Conservation (phyloP, 2,113 vertebrate genomes). For the Neodon shergylaensis region DNA sequence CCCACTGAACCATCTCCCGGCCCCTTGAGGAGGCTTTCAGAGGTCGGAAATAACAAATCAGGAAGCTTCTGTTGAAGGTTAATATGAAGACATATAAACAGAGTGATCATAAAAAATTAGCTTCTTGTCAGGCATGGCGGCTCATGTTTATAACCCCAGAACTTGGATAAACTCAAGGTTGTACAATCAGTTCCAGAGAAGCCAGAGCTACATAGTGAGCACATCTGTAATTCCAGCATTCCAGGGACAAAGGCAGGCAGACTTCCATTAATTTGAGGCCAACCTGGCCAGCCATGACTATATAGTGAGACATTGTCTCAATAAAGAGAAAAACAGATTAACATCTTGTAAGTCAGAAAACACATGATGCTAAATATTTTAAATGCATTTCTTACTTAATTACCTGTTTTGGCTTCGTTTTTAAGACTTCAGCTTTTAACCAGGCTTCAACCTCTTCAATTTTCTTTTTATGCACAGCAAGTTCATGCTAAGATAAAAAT, state of each 20-base stretch:
- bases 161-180: not conserved
- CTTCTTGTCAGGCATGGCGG: not conserved
- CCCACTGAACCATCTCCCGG: not conserved
- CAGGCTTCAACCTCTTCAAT: slow-evolving; percentile 95
- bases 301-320: not conserved
- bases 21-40: not conserved
- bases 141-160: not conserved
- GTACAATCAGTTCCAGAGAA: not conserved
- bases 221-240: not conserved
- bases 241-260: not conserved
- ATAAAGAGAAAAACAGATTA: not conserved
- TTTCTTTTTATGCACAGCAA: slow-evolving; percentile 98
- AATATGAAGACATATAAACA: not conserved
- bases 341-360: not conserved
- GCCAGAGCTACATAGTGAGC: no score
- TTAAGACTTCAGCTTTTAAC: slow-evolving; percentile 87
- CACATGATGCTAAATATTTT: not conserved
- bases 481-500: slow-evolving; percentile 86
- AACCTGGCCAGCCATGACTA: not conserved
- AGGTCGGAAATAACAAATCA: not conserved
- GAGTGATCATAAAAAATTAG: not conserved
- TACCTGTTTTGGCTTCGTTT: slow-evolving; percentile 87
- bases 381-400: slow-evolving; percentile 41
- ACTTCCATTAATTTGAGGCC: not conserved
- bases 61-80: not conserved